Base-by-base conservation (phyloP, 1,140 invertebrate genomes). In the Trichoplusia ni region DNA sequence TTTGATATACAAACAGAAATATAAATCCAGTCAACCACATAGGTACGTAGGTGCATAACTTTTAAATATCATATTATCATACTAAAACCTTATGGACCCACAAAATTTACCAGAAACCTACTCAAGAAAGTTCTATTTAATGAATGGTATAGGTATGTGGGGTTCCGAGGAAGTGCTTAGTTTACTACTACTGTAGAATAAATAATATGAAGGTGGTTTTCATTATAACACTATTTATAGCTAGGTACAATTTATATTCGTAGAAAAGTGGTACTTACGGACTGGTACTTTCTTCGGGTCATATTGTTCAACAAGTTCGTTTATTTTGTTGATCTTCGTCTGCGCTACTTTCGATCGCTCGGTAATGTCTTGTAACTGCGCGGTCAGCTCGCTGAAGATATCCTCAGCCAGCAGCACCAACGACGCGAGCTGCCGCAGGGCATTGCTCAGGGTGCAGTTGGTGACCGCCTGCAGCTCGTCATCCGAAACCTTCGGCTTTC, bases 201-300 rank as follows among this genome's bases (percentile, higher is more conserved):
- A n/a, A n/a, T n/a, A n/a, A n/a, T n/a, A n/a, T n/a, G n/a, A n/a
- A n/a, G n/a, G n/a, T n/a, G n/a, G n/a, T n/a, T n/a, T n/a, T n/a
- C n/a, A n/a, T n/a, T n/a, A n/a, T n/a, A n/a, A n/a, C n/a, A n/a
- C n/a, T n/a, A n/a, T n/a, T n/a, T 23, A n/a, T 23, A 13, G 6
- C 3, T 6, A 13, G 23, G 18, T 11, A 4, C 1, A 37, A 37
- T 6, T 7, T 21, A 5, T 8, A 37, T 9, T 1, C 9, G 11
- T 65, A 40, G 42, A 53, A 67, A 75, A 42, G 54, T 25, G 13
- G 33, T 90, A 96, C 95, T 96, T 93, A 96, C 95, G 95, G 91
- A 96, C 95, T 93, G 94, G 92, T 73, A 96, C 95, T 86, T 93
- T 93, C 91, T 95, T 96, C 42, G 95, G 95, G 86, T 96, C 95